These are phyloP conservation scores for Lingula anatina DNA, from an alignment of 2,888 invertebrate genomes.

Conservation along the genomic window DNA sequence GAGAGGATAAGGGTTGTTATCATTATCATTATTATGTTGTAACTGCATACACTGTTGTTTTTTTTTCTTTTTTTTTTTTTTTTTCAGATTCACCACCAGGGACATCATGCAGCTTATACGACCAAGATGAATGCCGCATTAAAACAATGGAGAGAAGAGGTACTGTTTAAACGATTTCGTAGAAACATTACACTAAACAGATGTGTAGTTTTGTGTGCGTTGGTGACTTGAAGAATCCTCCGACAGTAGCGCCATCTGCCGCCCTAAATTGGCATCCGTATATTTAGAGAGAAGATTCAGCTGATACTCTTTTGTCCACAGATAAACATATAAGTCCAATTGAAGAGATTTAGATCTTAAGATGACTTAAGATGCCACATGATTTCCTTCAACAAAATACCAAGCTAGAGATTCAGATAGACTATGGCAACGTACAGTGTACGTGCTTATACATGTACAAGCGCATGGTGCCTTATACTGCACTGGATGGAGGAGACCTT, in stretches of 20 bases:
- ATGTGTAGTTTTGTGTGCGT: not conserved
- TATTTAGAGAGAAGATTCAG: not conserved
- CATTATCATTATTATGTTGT: too few relatives aligned
- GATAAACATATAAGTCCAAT: not conserved
- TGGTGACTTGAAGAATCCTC: not conserved
- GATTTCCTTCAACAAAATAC: too few relatives aligned
- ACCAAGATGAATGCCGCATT: slow-evolving; percentile 30
- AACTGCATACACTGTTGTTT: too few relatives aligned
- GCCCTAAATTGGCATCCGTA: not conserved
- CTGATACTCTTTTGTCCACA: not conserved
- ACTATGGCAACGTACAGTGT: too few relatives aligned
- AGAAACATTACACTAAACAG: not conserved
- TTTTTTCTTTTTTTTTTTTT: too few relatives aligned
- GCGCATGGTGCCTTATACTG: too few relatives aligned
- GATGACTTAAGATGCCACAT: too few relatives aligned
- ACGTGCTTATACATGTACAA: too few relatives aligned
- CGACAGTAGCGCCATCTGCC: not conserved
- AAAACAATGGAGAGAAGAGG: slow-evolving; percentile 24
- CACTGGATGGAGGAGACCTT: too few relatives aligned
- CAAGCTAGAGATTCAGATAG: too few relatives aligned
- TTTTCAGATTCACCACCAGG: slow-evolving; percentile 35
- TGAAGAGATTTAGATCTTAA: not conserved
- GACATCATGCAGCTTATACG: slow-evolving; percentile 33
- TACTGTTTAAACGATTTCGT: too few relatives aligned
- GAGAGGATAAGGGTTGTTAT: too few relatives aligned